Evolutionary conservation across 2,888 invertebrate species (phyloP).

Genomic region (Tachina fera): DNA sequence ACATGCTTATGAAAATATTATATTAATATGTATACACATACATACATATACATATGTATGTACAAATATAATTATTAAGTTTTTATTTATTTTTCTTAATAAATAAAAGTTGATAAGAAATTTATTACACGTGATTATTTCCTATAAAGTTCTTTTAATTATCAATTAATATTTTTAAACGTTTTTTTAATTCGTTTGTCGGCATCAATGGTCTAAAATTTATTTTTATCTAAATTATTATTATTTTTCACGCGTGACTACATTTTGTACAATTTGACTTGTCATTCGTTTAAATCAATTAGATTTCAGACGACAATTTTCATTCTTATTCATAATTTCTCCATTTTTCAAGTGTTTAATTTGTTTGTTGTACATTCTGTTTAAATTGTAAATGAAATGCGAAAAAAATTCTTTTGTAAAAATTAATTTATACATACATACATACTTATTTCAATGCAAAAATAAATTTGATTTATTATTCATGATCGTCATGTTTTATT

Average conservation of each 20-base stretch:
- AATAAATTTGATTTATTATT: slow-evolving; percentile 55
- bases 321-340: slow-evolving; percentile 36
- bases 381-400: slow-evolving; percentile 23
- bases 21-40: too few species aligned
- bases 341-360: slow-evolving; percentile 64
- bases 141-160: slow-evolving; percentile 29
- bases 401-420: slow-evolving; percentile 31
- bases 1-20: too few species aligned
- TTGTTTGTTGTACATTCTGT: slow-evolving; percentile 65
- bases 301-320: slow-evolving; percentile 22
- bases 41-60: too few species aligned
- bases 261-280: slow-evolving; percentile 23
- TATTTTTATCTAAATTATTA: background rate
- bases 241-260: slow-evolving; percentile 31
- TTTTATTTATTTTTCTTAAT: slow-evolving; percentile 18
- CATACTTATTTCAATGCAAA: slow-evolving; percentile 20
- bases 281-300: slow-evolving; percentile 46
- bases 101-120: slow-evolving; percentile 46
- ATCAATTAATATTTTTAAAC: slow-evolving; percentile 12
- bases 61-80: background rate
- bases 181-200: slow-evolving; percentile 3
- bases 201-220: slow-evolving; percentile 11
- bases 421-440: background rate
- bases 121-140: slow-evolving; percentile 44
- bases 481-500: slow-evolving; percentile 6